Percentiles rank a stretch among this genome's conserved stretches.
Conservation (phyloP, 2,888 invertebrate genomes). For the Quadriops clusia region DNA sequence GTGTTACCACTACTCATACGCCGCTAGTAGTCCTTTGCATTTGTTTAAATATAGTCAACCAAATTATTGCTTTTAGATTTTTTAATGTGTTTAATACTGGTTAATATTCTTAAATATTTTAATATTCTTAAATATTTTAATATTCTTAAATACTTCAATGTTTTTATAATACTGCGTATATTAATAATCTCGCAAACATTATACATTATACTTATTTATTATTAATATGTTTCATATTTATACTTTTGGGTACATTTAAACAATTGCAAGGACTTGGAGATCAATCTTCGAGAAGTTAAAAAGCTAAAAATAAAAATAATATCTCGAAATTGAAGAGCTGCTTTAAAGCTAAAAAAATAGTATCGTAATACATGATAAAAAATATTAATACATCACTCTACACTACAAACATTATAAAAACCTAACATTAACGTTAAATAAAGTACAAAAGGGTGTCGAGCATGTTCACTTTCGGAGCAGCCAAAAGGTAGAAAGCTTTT, state of each 20-base stretch:
- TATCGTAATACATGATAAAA: slow-evolving; percentile 9
- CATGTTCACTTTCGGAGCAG: too few relatives aligned
- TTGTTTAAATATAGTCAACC: too few relatives aligned
- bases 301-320: slow-evolving; percentile 14
- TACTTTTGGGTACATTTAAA: slow-evolving; percentile 8
- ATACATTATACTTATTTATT: slow-evolving; percentile 1
- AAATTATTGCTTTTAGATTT: background rate
- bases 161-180: slow-evolving; percentile 1
- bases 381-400: slow-evolving; percentile 16
- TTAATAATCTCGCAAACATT: background rate
- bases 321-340: slow-evolving; percentile 16
- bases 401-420: slow-evolving; percentile 13
- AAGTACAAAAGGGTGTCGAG: slow-evolving; percentile 17
- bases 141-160: slow-evolving; percentile 1
- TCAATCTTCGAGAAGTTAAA: slow-evolving; percentile 1
- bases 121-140: background rate
- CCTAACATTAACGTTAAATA: slow-evolving; percentile 17
- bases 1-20: slow-evolving; percentile 22
- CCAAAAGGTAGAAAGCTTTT: too few relatives aligned
- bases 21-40: slow-evolving; percentile 2
- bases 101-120: background rate
- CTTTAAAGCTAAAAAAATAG: slow-evolving; percentile 13
- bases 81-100: background rate
- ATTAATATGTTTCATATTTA: slow-evolving; percentile 6
- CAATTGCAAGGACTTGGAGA: slow-evolving; percentile 17